phyloP scores from a whole-genome alignment of 2,888 invertebrate species.

The Tenthredo amoena region DNA sequence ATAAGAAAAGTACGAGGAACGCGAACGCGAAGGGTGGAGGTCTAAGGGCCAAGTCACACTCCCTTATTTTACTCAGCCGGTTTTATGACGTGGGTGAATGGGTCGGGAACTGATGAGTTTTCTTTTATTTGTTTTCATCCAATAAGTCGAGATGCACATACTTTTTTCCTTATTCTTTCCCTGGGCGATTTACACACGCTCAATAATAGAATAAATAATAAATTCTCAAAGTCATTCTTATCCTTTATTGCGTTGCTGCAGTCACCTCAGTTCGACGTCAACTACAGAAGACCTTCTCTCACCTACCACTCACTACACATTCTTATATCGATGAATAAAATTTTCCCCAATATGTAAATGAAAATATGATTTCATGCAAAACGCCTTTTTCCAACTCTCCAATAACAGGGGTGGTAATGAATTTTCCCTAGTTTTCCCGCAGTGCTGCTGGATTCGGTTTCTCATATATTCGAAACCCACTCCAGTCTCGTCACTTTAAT shows the following conservation, averaged over 20 bases:
- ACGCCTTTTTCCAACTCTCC: background rate
- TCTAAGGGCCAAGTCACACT: constrained; percentile 55
- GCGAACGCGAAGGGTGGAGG: background rate
- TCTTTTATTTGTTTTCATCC: constrained; percentile 68
- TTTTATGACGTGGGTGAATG: constrained; percentile 66
- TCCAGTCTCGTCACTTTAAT: background rate
- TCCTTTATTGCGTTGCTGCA: background rate
- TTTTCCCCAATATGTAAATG: background rate
- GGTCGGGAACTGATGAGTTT: constrained; percentile 65
- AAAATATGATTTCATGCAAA: background rate
- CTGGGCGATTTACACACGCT: background rate
- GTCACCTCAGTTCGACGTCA: background rate
- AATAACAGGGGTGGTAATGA: background rate
- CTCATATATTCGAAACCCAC: background rate
- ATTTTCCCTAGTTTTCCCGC: background rate
- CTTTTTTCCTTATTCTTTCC: background rate
- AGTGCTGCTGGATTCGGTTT: background rate
- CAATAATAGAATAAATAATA: constrained; percentile 30
- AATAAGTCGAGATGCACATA: constrained; percentile 59
- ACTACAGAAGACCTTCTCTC: background rate
- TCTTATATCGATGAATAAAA: background rate
- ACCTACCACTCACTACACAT: background rate
- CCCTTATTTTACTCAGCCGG: constrained; percentile 65
- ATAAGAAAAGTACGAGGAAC: background rate
- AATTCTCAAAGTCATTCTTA: background rate